These are phyloP conservation scores for Holothuria glaberrima DNA, from an alignment of 35 echinoderm and acorn worm genomes.

Conservation along the genomic window DNA sequence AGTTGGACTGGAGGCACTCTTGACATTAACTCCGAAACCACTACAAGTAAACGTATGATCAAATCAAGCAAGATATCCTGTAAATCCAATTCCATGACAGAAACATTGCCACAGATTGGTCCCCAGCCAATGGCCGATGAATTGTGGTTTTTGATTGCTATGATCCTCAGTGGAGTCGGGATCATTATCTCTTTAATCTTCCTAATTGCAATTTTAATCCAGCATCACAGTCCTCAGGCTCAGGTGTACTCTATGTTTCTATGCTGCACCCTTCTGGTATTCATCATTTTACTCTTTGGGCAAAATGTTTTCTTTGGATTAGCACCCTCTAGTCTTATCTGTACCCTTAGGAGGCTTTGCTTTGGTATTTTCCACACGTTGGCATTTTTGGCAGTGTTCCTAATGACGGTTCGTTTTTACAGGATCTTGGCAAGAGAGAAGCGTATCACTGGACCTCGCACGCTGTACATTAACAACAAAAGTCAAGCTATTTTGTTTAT, in stretches of 20 bases:
- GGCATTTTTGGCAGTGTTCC: constrained; percentile 9
- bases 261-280: constrained; percentile 7
- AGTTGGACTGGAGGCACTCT: background rate
- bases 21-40: background rate
- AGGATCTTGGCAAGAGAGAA: constrained; percentile 56
- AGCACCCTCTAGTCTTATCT: background rate
- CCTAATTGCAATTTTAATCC: constrained; percentile 3
- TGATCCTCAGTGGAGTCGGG: constrained; percentile 1
- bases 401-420: constrained; percentile 60
- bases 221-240: constrained; percentile 35
- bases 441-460: constrained; percentile 59
- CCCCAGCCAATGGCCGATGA: background rate
- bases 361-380: background rate
- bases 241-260: constrained; percentile 51
- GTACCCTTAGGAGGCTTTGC: background rate
- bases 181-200: constrained; percentile 37
- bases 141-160: background rate
- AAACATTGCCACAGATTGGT: background rate
- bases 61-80: background rate
- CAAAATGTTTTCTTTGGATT: constrained; percentile 24
- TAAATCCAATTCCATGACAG: background rate
- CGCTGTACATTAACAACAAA: constrained; percentile 52
- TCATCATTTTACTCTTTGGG: constrained; percentile 29
- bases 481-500: constrained; percentile 51
- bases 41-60: background rate